Evolutionary conservation across 2,113 vertebrate species (phyloP), one percentile per base, ranked within the genome.

Genomic region (Hypocryptadius cinnamomeus): DNA sequence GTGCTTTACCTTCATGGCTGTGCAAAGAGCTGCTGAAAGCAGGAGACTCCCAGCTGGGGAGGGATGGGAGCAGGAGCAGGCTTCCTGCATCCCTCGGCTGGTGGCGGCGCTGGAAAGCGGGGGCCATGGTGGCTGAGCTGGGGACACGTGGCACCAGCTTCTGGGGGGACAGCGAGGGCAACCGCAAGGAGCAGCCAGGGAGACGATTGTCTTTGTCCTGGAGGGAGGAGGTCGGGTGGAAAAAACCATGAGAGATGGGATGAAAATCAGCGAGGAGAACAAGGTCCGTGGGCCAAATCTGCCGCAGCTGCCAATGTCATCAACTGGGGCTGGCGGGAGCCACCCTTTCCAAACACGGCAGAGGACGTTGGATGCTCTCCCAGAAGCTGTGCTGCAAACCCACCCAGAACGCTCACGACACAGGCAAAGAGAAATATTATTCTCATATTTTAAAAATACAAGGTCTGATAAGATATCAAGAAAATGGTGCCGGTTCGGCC

Each of bases 261-360:
- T 71, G 85, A 79, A 90, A 88, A 90, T 48, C 40, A 42, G 79
- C 28, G 25, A 79, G 64, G 64, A 93, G 76, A 81, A 45, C 39
- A 42, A 74, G 23, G 61, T 79, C 77, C 3, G 1, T 30, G 48
- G 79, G 85, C 85, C 93, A 94, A 74, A 91, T 44, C 37, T 37
- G 72, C 77, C 0, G 13, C 90, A 84, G 82, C 93, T 96, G 96
- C 91, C 95, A 96, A 93, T 94, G 93, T 95, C 94, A 96, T 95
- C 95, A 96, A 22, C 12, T 14, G 42, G 79, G 79, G 24, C 81
- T 33, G 63, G 80, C 3, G 48, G 94, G 95, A 94, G 76, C 87
- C 96, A 96, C 94, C 95, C 95, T 96, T 96, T 95, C 93, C 90
- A 96, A 96, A 96, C 94, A 96, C 93, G 6, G 91, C 6, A 0